These are phyloP conservation scores for Hetaerina americana DNA, from an alignment of 1,140 invertebrate genomes.

Conservation along the genomic window DNA sequence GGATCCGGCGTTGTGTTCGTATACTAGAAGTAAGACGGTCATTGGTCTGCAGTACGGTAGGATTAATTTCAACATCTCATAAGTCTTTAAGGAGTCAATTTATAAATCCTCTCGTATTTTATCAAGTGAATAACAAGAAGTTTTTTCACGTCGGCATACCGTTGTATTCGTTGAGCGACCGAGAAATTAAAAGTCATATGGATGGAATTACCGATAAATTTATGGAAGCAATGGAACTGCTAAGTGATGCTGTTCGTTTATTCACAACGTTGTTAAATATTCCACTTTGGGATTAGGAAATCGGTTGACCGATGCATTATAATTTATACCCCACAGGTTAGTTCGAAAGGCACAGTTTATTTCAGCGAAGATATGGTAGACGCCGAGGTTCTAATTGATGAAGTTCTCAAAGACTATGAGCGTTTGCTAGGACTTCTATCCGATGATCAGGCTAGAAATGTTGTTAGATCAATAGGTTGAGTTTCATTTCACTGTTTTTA, in stretches of 20 bases:
- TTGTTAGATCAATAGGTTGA: neutral
- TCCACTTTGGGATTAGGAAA: no score
- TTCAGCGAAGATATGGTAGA: conserved; percentile 18
- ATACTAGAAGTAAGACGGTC: no score
- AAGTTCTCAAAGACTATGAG: conserved; percentile 11
- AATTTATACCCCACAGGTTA: conserved; percentile 3
- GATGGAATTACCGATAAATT: conserved; percentile 14
- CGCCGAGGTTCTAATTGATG: conserved; percentile 10
- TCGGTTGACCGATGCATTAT: no score
- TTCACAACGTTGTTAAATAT: no score
- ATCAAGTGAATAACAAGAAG: no score
- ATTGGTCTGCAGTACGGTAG: no score
- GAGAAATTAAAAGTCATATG: conserved; percentile 9
- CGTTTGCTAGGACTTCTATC: neutral
- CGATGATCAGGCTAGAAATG: neutral
- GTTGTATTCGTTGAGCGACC: neutral
- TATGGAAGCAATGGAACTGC: conserved; percentile 9
- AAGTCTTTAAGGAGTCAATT: no score
- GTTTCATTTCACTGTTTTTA: neutral
- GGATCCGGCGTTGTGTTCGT: no score
- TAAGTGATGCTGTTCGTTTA: conserved; percentile 13
- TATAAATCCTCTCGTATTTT: no score
- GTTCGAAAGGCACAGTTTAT: conserved; percentile 14
- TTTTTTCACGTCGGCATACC: no score
- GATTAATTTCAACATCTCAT: no score